These are phyloP conservation scores for Reticulitermes lucifugus DNA, from an alignment of 2,888 invertebrate genomes.

Conservation along the genomic window DNA sequence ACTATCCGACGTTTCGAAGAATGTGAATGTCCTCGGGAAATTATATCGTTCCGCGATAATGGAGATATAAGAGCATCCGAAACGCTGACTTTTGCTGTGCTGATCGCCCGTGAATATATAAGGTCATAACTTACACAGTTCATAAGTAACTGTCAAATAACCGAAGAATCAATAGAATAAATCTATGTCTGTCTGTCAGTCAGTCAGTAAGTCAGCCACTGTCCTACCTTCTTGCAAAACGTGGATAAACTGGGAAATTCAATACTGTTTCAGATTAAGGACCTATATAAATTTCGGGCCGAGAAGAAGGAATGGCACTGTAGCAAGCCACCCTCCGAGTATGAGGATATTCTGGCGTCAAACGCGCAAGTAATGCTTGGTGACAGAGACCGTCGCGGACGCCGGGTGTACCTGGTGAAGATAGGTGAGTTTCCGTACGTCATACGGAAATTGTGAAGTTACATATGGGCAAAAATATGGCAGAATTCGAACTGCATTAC, in stretches of 20 bases:
- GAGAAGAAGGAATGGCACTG: not conserved
- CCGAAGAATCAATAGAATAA: too few species aligned
- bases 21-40: too few species aligned
- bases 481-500: too few species aligned
- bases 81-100: too few species aligned
- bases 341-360: not conserved
- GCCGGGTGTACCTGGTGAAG: constrained; percentile 15
- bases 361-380: not conserved
- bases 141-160: not conserved
- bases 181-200: too few species aligned
- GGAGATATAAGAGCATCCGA: not conserved
- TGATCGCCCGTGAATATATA: not conserved
- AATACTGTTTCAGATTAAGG: constrained; percentile 11
- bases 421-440: not conserved
- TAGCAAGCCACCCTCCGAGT: not conserved
- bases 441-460: too few species aligned
- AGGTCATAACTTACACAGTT: not conserved
- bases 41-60: not conserved
- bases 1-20: too few species aligned
- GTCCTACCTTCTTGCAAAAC: not conserved
- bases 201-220: not conserved
- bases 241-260: not conserved
- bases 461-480: too few species aligned
- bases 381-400: constrained; percentile 22
- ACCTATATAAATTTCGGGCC: constrained; percentile 4